Conservation (phyloP, 2,113 vertebrate genomes). For the Cyanoliseus patagonus region DNA sequence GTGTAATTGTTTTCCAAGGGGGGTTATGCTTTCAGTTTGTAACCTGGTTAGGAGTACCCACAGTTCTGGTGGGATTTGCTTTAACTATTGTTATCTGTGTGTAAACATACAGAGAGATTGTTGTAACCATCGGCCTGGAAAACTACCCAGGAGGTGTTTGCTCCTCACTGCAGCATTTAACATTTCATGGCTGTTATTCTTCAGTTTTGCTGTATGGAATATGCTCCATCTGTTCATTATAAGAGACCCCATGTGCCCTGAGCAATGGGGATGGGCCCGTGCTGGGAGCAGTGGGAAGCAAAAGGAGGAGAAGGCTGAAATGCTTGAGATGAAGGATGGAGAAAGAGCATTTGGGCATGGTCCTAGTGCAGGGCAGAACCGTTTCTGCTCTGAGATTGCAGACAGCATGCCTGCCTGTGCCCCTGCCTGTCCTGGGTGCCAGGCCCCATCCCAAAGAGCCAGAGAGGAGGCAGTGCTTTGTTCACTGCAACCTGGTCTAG, state of each 20-base stretch:
- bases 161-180: background rate
- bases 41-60: background rate
- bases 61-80: background rate
- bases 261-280: accelerated
- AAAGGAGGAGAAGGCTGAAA: background rate
- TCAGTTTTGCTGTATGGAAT: background rate
- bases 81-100: conserved; percentile 25
- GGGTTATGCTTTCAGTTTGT: background rate
- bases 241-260: accelerated
- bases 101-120: background rate
- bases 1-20: background rate
- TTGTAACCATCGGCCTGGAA: conserved; percentile 34
- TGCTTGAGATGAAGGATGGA: accelerated
- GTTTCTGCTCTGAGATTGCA: background rate
- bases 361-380: background rate
- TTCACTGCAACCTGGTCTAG: background rate
- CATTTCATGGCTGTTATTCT: background rate
- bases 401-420: accelerated
- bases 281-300: background rate
- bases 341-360: background rate
- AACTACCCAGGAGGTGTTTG: conserved; percentile 11
- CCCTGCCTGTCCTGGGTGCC: accelerated
- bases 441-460: accelerated
- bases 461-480: background rate
- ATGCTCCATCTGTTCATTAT: accelerated